A percentile compares a stretch with the other conserved stretches of the same genome.
Evolutionary conservation across 2,113 vertebrate genomes (phyloP).

Genomic region (Nipponia nippon): DNA sequence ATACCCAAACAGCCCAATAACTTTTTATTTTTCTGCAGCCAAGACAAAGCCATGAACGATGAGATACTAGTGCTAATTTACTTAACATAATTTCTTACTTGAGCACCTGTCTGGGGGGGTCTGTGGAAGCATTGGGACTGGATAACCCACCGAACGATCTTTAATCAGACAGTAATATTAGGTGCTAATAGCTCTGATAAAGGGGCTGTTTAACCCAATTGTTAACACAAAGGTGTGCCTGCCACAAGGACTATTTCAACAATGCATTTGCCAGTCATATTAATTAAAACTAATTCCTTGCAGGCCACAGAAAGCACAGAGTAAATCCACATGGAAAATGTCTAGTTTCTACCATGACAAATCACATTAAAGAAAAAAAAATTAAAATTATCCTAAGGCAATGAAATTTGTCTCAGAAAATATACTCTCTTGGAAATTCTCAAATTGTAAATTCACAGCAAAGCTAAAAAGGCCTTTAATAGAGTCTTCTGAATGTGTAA

Average conservation of each 20-base stretch:
- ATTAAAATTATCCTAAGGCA: neutral
- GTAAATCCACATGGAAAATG: slow-evolving; percentile 9
- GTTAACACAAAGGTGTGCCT: slow-evolving; percentile 26
- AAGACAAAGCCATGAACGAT: neutral
- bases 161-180: slow-evolving; percentile 56
- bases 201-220: slow-evolving; percentile 25
- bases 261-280: slow-evolving; percentile 13
- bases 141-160: slow-evolving; percentile 22
- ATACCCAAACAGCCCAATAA: neutral
- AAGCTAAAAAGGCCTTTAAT: slow-evolving; percentile 18
- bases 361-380: slow-evolving; percentile 14
- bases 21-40: neutral
- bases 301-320: neutral
- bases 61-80: neutral
- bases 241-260: slow-evolving; percentile 18
- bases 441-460: slow-evolving; percentile 12
- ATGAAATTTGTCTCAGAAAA: slow-evolving; percentile 37
- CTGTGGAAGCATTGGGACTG: neutral
- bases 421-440: slow-evolving; percentile 27
- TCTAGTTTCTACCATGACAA: slow-evolving; percentile 18
- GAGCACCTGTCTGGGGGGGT: slow-evolving; percentile 15
- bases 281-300: slow-evolving; percentile 57
- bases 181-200: slow-evolving; percentile 48
- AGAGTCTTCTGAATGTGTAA: neutral
- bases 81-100: slow-evolving; percentile 8